These are phyloP conservation scores for Sphinx pinastri DNA, from an alignment of 2,888 invertebrate genomes.

Conservation along the genomic window DNA sequence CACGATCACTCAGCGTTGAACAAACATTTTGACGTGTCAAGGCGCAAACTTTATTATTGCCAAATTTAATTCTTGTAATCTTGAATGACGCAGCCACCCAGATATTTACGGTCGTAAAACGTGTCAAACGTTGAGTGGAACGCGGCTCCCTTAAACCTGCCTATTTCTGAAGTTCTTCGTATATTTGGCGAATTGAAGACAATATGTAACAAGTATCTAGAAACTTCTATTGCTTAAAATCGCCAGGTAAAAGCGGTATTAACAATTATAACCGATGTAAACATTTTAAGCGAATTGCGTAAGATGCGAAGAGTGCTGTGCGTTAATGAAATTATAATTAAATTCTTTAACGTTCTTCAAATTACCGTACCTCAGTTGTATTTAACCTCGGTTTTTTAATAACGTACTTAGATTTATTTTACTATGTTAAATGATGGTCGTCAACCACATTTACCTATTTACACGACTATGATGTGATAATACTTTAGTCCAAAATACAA, in stretches of 20 bases:
- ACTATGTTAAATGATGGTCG: too few species aligned
- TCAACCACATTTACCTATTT: too few species aligned
- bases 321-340: slow-evolving; percentile 1
- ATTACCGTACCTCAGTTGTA: neutral
- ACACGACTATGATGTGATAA: too few species aligned
- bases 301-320: neutral
- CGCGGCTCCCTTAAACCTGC: neutral
- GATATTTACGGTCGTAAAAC: slow-evolving; percentile 25
- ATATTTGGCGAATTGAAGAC: slow-evolving; percentile 9
- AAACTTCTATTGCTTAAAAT: neutral
- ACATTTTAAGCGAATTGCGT: neutral
- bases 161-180: neutral
- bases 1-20: slow-evolving; percentile 44
- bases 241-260: neutral
- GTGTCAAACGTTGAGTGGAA: slow-evolving; percentile 2
- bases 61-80: slow-evolving; percentile 26
- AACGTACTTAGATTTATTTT: neutral
- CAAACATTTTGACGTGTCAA: slow-evolving; percentile 47
- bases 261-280: too few species aligned
- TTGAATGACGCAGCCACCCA: slow-evolving; percentile 23
- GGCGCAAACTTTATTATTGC: slow-evolving; percentile 30
- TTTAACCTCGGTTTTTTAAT: neutral
- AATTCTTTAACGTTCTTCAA: neutral
- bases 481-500: too few species aligned
- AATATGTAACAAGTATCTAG: neutral